Evolutionary conservation across 2,797 vertebrate genomes (phyloP).

Genomic region (Leptodactylus fallax): DNA sequence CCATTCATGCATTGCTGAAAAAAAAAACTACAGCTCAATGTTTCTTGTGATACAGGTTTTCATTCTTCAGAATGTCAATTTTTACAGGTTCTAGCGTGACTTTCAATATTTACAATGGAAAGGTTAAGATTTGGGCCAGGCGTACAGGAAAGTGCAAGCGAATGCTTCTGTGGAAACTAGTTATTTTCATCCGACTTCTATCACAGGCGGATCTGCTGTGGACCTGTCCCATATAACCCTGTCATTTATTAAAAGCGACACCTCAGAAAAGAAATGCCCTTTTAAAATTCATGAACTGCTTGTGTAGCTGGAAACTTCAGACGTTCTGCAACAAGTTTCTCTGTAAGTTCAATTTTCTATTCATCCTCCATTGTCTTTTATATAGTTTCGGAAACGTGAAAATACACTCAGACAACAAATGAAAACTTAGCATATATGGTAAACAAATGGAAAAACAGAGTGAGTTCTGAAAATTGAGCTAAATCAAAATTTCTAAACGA

Average conservation of each 20-base stretch:
- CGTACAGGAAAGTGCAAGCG: too few relatives aligned
- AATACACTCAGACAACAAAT: slow-evolving; percentile 2
- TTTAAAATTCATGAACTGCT: background rate
- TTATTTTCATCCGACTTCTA: too few relatives aligned
- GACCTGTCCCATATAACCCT: too few relatives aligned
- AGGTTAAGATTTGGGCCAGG: too few relatives aligned
- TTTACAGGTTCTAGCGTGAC: too few relatives aligned
- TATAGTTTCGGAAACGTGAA: background rate
- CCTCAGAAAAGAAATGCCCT: background rate
- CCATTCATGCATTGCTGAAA: too few relatives aligned
- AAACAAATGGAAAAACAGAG: slow-evolving; percentile 19
- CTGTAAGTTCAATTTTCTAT: background rate
- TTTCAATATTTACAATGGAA: too few relatives aligned
- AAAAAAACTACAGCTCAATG: too few relatives aligned
- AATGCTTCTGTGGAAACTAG: too few relatives aligned
- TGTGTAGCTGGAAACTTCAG: background rate
- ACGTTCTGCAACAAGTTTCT: background rate
- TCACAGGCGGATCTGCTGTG: too few relatives aligned
- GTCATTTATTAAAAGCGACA: background rate
- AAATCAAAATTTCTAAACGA: slow-evolving; percentile 43
- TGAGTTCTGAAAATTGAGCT: slow-evolving; percentile 41
- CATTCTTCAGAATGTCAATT: too few relatives aligned
- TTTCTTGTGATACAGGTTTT: too few relatives aligned
- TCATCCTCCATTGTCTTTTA: slow-evolving; percentile 10
- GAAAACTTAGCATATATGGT: slow-evolving; percentile 3